Evolutionary conservation across 2,797 vertebrate species (phyloP), one percentile per base, ranked within the genome.

Genomic region (Cynodonichthys magdalenae): DNA sequence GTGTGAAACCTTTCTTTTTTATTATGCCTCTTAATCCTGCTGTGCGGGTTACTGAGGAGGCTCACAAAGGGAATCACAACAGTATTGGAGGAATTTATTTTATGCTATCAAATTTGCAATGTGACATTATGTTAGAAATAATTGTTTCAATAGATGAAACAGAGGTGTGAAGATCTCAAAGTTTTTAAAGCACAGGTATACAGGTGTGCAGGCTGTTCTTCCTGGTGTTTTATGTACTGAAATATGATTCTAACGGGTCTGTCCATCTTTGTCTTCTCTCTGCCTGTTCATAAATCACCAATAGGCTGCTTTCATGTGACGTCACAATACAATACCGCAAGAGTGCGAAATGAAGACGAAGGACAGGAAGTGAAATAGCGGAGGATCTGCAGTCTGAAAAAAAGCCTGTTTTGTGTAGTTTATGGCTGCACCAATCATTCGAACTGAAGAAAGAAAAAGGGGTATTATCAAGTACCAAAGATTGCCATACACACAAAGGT

Each of bases 1-100:
- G 59, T 75, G 77, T 79, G 77, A 81, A 77, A 80, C 56, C 66
- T 61, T 59, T 77, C 76, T 79, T 81, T 89, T 87, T 86, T 74
- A 85, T 24, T 24, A 24, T 24, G 68, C 79, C 47, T 85, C 77
- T 77, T 84, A 87, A 90, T 86, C 82, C 71, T 67, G 67, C 65
- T 59, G 58, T 60, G 66, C 28, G 66, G 73, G 74, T 68, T 71
- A 62, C 45, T 56, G 66, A 77, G 52, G 57, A 81, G 60, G 47
- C 63, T 80, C 10, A 18, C 75, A 69, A 63, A 51, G 59, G 74
- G 75, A 71, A 67, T 59, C 65, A 71, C 60, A 74, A 51, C 17
- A 20, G 51, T 71, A 75, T 68, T 72, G 75, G 68, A 74, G 55
- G 48, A 63, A 74, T 82, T 49, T 60, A 65, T 75, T 78, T 76